Conservation (phyloP, 2,888 invertebrate species). For the Xestia c-nigrum region DNA sequence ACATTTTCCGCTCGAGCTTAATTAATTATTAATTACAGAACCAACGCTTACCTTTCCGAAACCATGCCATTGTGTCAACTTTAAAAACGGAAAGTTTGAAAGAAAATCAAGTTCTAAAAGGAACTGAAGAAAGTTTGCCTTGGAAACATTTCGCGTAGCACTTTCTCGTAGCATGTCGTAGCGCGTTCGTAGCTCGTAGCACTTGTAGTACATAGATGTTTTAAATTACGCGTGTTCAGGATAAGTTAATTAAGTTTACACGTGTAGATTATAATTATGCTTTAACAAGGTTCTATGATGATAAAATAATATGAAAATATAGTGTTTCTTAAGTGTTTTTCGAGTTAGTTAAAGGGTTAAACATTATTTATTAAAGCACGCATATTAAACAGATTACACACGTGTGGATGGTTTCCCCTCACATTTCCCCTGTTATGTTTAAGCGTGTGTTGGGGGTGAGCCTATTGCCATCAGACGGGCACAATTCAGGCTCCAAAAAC, state of each 20-base stretch:
- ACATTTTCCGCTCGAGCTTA: neutral
- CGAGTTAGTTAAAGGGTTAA: neutral
- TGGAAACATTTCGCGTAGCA: slow-evolving; percentile 48
- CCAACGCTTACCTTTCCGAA: slow-evolving; percentile 14
- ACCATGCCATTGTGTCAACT: slow-evolving; percentile 13
- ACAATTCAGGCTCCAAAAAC: too few species aligned
- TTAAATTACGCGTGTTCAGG: slow-evolving; percentile 31
- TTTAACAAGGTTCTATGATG: neutral
- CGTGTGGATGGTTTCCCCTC: neutral
- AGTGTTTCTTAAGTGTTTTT: neutral
- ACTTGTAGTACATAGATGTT: slow-evolving; percentile 38
- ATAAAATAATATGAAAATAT: neutral
- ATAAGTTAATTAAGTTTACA: slow-evolving; percentile 28
- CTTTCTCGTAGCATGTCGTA: slow-evolving; percentile 48
- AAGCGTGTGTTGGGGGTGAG: too few species aligned
- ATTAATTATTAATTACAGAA: slow-evolving; percentile 1
- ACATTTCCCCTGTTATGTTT: too few species aligned
- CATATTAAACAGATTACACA: neutral
- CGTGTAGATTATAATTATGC: slow-evolving; percentile 20
- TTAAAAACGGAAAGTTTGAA: slow-evolving; percentile 36
- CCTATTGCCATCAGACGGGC: too few species aligned
- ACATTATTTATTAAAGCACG: neutral
- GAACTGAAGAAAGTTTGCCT: slow-evolving; percentile 15
- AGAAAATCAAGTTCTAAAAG: slow-evolving; percentile 29
- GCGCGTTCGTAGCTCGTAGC: slow-evolving; percentile 50